Conservation (phyloP, 2,797 vertebrate genomes). For the Echiichthys vipera region DNA sequence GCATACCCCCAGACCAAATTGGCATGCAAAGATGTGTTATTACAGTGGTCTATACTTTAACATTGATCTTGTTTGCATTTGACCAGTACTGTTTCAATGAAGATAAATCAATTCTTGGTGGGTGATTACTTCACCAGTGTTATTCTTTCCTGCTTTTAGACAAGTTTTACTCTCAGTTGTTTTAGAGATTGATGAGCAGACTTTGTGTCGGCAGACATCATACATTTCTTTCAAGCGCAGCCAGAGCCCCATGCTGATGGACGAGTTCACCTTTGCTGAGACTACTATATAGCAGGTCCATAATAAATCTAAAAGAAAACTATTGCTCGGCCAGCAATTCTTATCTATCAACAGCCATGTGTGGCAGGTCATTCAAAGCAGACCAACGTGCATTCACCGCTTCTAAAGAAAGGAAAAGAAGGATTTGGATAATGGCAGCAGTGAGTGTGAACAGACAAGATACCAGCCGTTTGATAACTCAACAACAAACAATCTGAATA, state of each 20-base stretch:
- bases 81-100: slow-evolving; percentile 7
- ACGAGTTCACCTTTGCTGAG: slow-evolving; percentile 49
- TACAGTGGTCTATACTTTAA: background rate
- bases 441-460: slow-evolving; percentile 26
- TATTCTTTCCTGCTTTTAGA: slow-evolving; percentile 35
- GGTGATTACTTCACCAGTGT: slow-evolving; percentile 61
- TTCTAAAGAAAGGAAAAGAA: slow-evolving; percentile 4
- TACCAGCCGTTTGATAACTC: slow-evolving; percentile 43
- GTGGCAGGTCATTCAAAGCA: slow-evolving; percentile 7
- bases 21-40: too few species aligned
- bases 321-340: background rate
- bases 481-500: slow-evolving; percentile 79
- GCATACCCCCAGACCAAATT: too few species aligned
- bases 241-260: slow-evolving; percentile 44
- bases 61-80: slow-evolving; percentile 23
- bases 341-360: slow-evolving; percentile 15
- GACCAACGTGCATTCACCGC: background rate
- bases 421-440: slow-evolving; percentile 37
- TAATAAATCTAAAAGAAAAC: slow-evolving; percentile 49
- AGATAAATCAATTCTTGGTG: slow-evolving; percentile 19
- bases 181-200: slow-evolving; percentile 62
- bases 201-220: slow-evolving; percentile 45
- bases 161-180: slow-evolving; percentile 47
- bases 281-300: slow-evolving; percentile 42
- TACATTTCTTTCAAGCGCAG: slow-evolving; percentile 45